Percentiles rank a stretch among this genome's conserved stretches.
phyloP scores from a whole-genome alignment of 2,797 vertebrate species.

The Coranthus polyacanthus region DNA sequence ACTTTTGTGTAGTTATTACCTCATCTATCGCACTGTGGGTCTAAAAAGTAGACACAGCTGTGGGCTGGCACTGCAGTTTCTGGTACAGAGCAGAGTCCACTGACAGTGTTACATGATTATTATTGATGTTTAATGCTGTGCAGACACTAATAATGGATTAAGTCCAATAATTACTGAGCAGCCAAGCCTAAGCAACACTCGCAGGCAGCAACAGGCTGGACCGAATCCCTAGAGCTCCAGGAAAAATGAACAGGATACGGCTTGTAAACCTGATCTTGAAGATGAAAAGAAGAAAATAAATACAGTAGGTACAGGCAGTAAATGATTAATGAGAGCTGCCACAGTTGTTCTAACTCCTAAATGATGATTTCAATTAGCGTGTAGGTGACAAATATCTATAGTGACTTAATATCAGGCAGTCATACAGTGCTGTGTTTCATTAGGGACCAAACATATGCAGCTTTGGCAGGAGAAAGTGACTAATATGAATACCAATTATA shows the following conservation, averaged over 20 bases:
- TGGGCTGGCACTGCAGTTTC: background rate
- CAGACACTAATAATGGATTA: constrained; percentile 8
- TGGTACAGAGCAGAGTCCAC: no score
- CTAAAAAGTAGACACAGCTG: background rate
- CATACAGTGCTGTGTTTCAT: constrained; percentile 27
- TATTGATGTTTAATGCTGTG: constrained; percentile 21
- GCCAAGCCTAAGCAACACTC: constrained; percentile 26
- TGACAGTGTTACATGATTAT: constrained; percentile 4
- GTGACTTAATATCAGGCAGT: constrained; percentile 32
- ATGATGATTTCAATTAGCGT: constrained; percentile 45
- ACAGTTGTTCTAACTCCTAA: constrained; percentile 18
- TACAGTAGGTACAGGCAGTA: constrained; percentile 30
- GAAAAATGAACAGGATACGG: constrained; percentile 42
- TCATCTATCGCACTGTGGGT: background rate
- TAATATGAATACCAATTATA: constrained; percentile 14
- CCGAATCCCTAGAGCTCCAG: constrained; percentile 9
- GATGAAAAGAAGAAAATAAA: constrained; percentile 58
- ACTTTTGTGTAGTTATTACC: background rate
- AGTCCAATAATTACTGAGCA: constrained; percentile 15
- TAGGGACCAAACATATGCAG: constrained; percentile 20
- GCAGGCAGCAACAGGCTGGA: background rate
- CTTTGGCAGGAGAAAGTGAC: background rate
- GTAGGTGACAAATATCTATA: constrained; percentile 19
- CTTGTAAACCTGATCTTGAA: constrained; percentile 32
- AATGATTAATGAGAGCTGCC: constrained; percentile 61